Evolutionary conservation across 2,888 invertebrate genomes (phyloP), one percentile per base, ranked within the genome.

Genomic region (Chrysodeixis includens): DNA sequence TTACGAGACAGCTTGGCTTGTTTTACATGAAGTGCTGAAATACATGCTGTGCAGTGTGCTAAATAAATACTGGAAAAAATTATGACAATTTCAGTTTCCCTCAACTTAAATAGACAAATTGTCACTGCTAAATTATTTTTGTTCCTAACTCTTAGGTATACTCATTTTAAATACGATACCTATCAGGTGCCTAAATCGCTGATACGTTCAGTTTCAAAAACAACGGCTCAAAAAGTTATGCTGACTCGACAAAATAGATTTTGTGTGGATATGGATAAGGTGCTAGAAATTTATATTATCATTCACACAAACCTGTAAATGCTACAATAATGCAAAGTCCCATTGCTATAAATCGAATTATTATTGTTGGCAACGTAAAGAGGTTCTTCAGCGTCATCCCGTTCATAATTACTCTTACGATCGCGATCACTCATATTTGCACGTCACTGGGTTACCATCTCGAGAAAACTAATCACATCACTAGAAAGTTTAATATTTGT

Each of bases 241-340:
- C n/a, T n/a, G n/a, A n/a, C n/a, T n/a, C n/a, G n/a, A n/a, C n/a
- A n/a, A n/a, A n/a, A n/a, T n/a, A n/a, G n/a, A n/a, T n/a, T n/a
- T n/a, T n/a, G n/a, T n/a, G n/a, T n/a, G n/a, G n/a, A n/a, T n/a
- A n/a, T n/a, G n/a, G n/a, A n/a, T n/a, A n/a, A n/a, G 6, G n/a
- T 40, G n/a, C n/a, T 6, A 40, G 35, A 4, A n/a, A 40, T 6
- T n/a, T 6, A 40, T 12, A 40, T 40, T 40, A n/a, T 40, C 14
- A 58, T 26, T 30, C 26, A 9, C 35, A 56, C 35, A 22, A 62
- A 95, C 95, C 95, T 95, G 92, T 95, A 95, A 83, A 95, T 95
- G 74, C 95, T 95, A 89, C 96, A 96, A 90, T 96, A 96, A 89
- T 95, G 95, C 83, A 93, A 89, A 53, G 95, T 96, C 83, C 96